These are phyloP conservation scores for Gnathonemus longibarbis DNA, from an alignment of 2,113 vertebrate species.

Conservation along the genomic window DNA sequence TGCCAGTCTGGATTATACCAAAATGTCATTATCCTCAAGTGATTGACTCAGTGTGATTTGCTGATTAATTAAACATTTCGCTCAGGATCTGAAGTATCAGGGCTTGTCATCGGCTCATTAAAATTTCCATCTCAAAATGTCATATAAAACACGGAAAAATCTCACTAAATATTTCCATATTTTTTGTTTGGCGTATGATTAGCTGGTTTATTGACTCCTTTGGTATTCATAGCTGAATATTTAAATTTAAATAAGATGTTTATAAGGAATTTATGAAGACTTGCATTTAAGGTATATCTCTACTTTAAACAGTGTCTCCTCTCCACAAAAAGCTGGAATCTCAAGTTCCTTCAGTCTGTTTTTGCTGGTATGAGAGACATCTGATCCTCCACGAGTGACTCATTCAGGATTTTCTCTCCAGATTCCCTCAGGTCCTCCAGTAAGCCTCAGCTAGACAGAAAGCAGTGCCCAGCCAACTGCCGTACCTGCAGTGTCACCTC, in stretches of 20 bases:
- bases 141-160: not conserved
- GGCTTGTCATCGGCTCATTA: not conserved
- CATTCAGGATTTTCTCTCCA: not conserved
- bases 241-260: not conserved
- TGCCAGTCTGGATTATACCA: not conserved
- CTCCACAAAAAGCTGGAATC: not conserved
- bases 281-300: not conserved
- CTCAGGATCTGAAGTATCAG: not conserved
- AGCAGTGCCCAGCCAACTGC: not conserved
- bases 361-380: not conserved
- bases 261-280: not conserved
- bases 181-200: not conserved
- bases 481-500: not conserved
- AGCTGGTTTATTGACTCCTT: not conserved
- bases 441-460: not conserved
- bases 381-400: not conserved
- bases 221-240: not conserved
- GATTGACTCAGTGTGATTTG: not conserved
- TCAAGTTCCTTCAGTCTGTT: not conserved
- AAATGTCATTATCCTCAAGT: constrained; percentile 1
- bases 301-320: not conserved
- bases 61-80: not conserved
- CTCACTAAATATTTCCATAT: not conserved
- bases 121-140: not conserved
- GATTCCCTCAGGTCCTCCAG: not conserved